These are phyloP conservation scores for Chromobotia macracanthus DNA, from an alignment of 2,797 vertebrate genomes.

Conservation along the genomic window DNA sequence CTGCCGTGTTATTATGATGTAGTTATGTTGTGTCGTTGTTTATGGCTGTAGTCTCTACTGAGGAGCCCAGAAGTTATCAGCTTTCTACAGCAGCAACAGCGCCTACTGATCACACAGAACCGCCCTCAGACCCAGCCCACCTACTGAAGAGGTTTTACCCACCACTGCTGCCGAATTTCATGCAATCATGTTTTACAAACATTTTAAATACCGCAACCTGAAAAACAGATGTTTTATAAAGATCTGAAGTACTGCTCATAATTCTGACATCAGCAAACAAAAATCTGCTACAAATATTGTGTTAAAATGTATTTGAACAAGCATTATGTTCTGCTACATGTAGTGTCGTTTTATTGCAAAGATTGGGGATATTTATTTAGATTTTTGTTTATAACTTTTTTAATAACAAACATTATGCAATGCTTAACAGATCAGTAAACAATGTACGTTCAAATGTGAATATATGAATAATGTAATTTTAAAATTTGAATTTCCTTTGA, in stretches of 20 bases:
- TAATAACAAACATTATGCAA: neutral
- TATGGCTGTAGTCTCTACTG: constrained; percentile 83
- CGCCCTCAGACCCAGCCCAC: constrained; percentile 84
- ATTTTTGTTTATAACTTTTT: neutral
- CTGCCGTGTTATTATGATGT: too few relatives aligned
- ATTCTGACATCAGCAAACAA: constrained; percentile 7
- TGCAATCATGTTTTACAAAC: neutral
- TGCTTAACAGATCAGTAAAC: neutral
- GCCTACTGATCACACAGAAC: constrained; percentile 86
- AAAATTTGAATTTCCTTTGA: neutral
- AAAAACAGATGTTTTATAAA: constrained; percentile 1
- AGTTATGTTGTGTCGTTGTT: neutral
- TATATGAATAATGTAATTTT: neutral
- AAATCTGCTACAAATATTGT: neutral
- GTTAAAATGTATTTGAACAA: neutral
- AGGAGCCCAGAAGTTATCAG: constrained; percentile 95
- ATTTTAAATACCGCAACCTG: neutral
- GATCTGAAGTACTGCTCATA: constrained; percentile 9
- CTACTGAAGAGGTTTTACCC: constrained; percentile 70
- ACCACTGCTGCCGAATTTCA: neutral
- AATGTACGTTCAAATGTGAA: neutral
- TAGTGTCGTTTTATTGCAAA: neutral
- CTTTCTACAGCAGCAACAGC: constrained; percentile 95
- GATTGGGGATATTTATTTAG: neutral
- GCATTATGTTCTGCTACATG: neutral